Evolutionary conservation across 1,140 invertebrate species (phyloP).

Genomic region (Heliconius congener): DNA sequence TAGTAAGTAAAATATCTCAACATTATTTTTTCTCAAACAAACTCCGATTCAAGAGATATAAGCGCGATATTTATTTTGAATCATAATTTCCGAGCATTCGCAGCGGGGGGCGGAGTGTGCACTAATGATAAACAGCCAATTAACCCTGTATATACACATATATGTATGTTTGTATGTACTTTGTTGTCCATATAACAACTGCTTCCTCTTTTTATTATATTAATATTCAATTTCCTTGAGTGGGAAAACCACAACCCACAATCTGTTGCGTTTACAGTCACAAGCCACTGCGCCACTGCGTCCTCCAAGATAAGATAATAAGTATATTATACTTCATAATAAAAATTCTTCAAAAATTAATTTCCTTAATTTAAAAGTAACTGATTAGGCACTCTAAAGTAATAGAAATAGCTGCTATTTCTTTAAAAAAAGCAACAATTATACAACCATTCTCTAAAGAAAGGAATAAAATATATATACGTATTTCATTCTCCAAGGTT

Average conservation of each 20-base stretch:
- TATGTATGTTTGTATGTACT: neutral
- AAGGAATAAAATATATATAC: conserved; percentile 16
- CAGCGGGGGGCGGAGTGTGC: conserved; percentile 32
- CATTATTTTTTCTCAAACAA: neutral
- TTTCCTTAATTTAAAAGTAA: too few species aligned
- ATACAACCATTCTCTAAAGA: neutral
- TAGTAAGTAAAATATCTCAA: neutral
- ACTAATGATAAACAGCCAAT: conserved; percentile 40
- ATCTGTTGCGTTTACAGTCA: too few species aligned
- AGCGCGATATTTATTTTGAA: conserved; percentile 34
- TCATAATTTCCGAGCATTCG: conserved; percentile 35
- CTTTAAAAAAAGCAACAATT: neutral
- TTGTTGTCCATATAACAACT: neutral
- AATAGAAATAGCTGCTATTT: neutral
- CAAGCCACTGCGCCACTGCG: too few species aligned
- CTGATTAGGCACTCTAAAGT: neutral
- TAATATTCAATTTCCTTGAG: neutral
- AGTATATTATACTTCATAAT: too few species aligned
- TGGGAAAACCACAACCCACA: too few species aligned
- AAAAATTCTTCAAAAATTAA: too few species aligned
- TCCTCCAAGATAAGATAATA: too few species aligned
- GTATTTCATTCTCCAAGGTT: conserved; percentile 17
- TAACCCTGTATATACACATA: conserved; percentile 17
- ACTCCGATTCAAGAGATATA: conserved; percentile 30
- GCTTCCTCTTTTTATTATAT: neutral